phyloP scores from a whole-genome alignment of 1,140 invertebrate species.

The Lepeophtheirus salmonis region DNA sequence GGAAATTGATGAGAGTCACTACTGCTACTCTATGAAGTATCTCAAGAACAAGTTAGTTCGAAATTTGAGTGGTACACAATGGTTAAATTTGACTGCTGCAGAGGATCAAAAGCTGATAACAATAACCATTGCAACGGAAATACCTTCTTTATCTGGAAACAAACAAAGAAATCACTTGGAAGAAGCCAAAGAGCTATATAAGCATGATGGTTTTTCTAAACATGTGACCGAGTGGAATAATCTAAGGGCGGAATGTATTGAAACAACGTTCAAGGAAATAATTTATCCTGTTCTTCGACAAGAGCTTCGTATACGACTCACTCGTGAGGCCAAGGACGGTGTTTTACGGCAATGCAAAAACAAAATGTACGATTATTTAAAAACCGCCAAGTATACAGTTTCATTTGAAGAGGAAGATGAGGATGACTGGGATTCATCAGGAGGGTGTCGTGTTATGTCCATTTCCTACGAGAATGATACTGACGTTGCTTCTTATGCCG shows the following conservation, averaged over 20 bases:
- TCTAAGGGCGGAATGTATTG: constrained; percentile 62
- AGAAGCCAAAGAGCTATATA: constrained; percentile 75
- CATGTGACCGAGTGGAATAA: constrained; percentile 92
- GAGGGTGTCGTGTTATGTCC: constrained; percentile 66
- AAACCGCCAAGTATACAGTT: constrained; percentile 63
- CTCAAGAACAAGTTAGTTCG: constrained; percentile 81
- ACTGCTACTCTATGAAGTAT: constrained; percentile 74
- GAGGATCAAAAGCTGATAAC: constrained; percentile 67
- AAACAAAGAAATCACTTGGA: constrained; percentile 56
- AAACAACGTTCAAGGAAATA: constrained; percentile 48
- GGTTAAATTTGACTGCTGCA: constrained; percentile 58
- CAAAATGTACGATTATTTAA: constrained; percentile 76
- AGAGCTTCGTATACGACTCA: constrained; percentile 58
- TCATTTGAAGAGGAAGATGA: constrained; percentile 54
- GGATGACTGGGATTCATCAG: constrained; percentile 68
- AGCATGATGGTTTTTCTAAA: constrained; percentile 84
- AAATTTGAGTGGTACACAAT: constrained; percentile 74
- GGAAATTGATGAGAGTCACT: constrained; percentile 81
- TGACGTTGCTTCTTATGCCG: constrained; percentile 68
- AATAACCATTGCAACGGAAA: constrained; percentile 47
- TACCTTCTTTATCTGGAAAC: constrained; percentile 42
- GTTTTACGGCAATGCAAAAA: constrained; percentile 61
- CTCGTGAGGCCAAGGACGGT: constrained; percentile 71
- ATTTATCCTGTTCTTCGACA: background rate
- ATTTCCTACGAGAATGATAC: constrained; percentile 70